Base-by-base conservation (phyloP, 23 tunicate species). In the Diplosoma virens region DNA sequence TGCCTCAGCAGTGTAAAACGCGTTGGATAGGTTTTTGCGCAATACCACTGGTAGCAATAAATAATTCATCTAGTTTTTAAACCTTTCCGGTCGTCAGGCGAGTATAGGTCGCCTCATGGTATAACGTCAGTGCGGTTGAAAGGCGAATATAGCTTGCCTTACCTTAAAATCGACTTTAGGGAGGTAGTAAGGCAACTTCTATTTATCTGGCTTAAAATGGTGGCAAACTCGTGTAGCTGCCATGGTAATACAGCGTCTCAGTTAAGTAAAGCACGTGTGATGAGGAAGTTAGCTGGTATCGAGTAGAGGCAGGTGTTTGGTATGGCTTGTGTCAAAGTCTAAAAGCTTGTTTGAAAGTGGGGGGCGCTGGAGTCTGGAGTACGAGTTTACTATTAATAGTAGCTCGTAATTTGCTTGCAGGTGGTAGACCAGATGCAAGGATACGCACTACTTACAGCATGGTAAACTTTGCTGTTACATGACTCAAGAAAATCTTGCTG, bases 141-240 rank as follows among this genome's bases (percentile, higher is more conserved):
- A 34, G 55, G 75, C 75, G 53, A 68, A 7, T 68, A 68, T 68
- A 68, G 75, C 26, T 68, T 25, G 75, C 75, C 75, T 68, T 35
- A n/a, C 23, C 2, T 37, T 36, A 35, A 58, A 20, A 58, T 58
- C 24, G 53, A 37, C 25, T 3, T 68, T 68, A 41, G 75, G 3
- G 29, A 3, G 28, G 54, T 68, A 52, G 75, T 68, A 33, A 35
- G 75, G 75, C 75, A 41, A 68, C 53, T 53, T 52, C 28, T 68
- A 68, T 68, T 68, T 35, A 25, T 53, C 75, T n/a, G 35, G 69
- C 69, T 27, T 61, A 25, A 61, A 61, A 61, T 61, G 69, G 35
- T n/a, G 69, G 35, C 69, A 61, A 61, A 29, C 35, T 26, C 9
- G 69, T 61, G 69, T 61, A 26, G 35, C 18, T 61, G 69, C 35